These are phyloP conservation scores for Lepus townsendii DNA, from an alignment of 2,797 vertebrate genomes.

Conservation along the genomic window DNA sequence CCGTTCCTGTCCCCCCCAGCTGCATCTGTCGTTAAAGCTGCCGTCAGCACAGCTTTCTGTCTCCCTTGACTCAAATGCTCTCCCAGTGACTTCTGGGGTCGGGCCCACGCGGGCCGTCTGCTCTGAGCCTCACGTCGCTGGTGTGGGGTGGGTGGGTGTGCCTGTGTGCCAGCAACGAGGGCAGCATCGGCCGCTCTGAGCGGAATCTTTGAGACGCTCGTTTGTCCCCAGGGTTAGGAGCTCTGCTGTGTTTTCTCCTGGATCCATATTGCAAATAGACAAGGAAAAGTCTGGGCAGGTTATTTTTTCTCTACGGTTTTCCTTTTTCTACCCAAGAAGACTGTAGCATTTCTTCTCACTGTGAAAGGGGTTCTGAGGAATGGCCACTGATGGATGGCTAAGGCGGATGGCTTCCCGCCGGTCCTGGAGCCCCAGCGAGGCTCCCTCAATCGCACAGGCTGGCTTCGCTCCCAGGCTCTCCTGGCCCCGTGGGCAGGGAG, in stretches of 20 bases:
- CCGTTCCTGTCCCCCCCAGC: too few relatives aligned
- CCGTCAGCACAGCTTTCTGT: fast-evolving
- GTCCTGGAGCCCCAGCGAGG: too few relatives aligned
- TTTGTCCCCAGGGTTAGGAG: background rate
- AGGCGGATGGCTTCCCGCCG: too few relatives aligned
- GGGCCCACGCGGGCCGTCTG: fast-evolving
- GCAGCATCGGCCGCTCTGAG: too few relatives aligned
- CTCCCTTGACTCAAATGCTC: background rate
- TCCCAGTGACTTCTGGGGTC: fast-evolving
- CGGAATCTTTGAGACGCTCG: background rate
- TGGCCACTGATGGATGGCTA: fast-evolving
- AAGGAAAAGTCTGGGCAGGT: too few relatives aligned
- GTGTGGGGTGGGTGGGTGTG: too few relatives aligned
- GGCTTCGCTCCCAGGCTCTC: too few relatives aligned
- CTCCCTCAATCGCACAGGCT: too few relatives aligned
- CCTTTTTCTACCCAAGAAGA: background rate
- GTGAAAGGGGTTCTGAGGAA: background rate
- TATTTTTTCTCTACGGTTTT: background rate
- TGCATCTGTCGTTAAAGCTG: background rate
- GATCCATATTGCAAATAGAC: background rate
- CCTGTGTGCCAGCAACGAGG: too few relatives aligned
- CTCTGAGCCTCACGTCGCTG: background rate
- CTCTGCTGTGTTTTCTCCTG: background rate
- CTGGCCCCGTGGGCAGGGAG: too few relatives aligned
- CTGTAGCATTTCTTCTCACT: background rate